Base-by-base conservation (phyloP, 2,797 vertebrate genomes). In the Gadopsis bispinosus region DNA sequence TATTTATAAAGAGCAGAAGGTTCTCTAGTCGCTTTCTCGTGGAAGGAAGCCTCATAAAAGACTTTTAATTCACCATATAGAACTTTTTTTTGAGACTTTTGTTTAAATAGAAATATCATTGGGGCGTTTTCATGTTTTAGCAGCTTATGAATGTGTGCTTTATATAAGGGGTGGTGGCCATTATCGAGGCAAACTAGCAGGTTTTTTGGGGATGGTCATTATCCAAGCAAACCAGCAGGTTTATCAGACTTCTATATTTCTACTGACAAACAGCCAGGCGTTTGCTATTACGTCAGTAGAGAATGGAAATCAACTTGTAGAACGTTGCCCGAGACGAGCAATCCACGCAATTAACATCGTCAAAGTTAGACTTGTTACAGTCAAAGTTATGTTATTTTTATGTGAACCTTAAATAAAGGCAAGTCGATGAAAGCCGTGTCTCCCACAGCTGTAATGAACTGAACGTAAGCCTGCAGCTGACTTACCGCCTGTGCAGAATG, bases 1-100 rank as follows among this genome's bases (percentile, higher is more conserved):
- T 77, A 83, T 82, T 88, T 77, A 86, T 67, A 75, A 85, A 90
- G 72, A 69, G 80, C 71, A 62, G 56, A 72, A 55, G 31, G 19
- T 47, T 68, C 55, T 76, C 70, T 20, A 7, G 77, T 63, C 22
- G 20, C 31, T 66, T 20, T 11, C 14, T 59, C 2, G 26, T 69
- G 58, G 54, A 26, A 65, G 50, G 54, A 26, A 65, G 50, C 39
- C 37, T 47, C 35, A 26, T 26, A 26, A 26, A 26, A 26, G 26
- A 26, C 26, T 26, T 26, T 26, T 26, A 26, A 26, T 26, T 77
- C 20, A 35, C 10, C 10, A 20, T 68, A 10, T 50, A 62, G n/a
- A 54, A 33, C 2, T 47, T 19, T 56, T 39, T 56, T 41, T 56
- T 20, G 4, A 4, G 17, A 55, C 37, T 19, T 51, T 31, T 31